Evolutionary conservation across 2,797 vertebrate genomes (phyloP).

Genomic region (Xenentodon cancila): DNA sequence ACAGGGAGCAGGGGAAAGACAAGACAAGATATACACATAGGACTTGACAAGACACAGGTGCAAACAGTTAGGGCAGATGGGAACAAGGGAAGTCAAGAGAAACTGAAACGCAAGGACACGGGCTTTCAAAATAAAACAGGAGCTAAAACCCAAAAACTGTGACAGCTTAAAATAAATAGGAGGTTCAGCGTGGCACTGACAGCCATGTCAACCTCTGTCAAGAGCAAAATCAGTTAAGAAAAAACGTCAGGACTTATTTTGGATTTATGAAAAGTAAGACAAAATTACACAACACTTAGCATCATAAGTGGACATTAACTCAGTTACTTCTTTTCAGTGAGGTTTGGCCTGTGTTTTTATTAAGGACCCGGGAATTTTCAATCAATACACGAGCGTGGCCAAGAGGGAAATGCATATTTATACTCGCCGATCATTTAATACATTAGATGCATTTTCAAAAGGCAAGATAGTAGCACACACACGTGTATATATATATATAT

Average conservation of each 20-base stretch:
- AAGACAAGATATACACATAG: too few relatives aligned
- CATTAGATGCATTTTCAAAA: constrained; percentile 29
- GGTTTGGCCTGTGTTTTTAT: constrained; percentile 1
- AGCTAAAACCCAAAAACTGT: too few relatives aligned
- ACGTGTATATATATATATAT: neutral
- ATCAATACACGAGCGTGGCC: constrained; percentile 30
- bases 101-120: too few relatives aligned
- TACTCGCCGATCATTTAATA: constrained; percentile 22
- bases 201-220: too few relatives aligned
- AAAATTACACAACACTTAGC: neutral
- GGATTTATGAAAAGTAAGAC: neutral
- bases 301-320: constrained; percentile 5
- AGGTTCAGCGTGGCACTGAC: too few relatives aligned
- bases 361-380: constrained; percentile 14
- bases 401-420: constrained; percentile 34
- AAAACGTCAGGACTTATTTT: neutral
- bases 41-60: too few relatives aligned
- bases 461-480: neutral
- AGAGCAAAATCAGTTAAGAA: neutral
- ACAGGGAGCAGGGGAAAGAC: too few relatives aligned
- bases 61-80: too few relatives aligned
- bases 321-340: neutral
- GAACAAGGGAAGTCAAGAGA: too few relatives aligned
- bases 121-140: too few relatives aligned
- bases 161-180: too few relatives aligned